Percentiles rank a stretch among this genome's conserved stretches.
phyloP scores from a whole-genome alignment of 2,113 vertebrate species.

The Neolamprologus falcicula region DNA sequence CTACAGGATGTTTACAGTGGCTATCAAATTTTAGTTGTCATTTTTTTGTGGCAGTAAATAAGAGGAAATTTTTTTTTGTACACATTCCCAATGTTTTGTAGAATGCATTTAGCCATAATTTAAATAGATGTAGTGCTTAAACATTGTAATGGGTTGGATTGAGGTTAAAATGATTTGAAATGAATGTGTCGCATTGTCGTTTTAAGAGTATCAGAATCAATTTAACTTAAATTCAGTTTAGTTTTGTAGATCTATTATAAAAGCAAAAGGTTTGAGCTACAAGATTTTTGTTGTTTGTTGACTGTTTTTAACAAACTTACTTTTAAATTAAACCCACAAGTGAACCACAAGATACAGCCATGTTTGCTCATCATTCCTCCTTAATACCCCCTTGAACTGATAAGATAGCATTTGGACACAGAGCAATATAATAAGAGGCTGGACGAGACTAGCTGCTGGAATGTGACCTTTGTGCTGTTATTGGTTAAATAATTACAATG shows the following conservation, averaged over 20 bases:
- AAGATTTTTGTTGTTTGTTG: not conserved
- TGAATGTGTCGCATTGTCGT: accelerated
- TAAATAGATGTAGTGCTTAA: not conserved
- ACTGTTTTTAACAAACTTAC: not conserved
- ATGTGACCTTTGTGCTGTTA: conserved; percentile 45
- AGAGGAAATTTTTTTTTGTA: not conserved
- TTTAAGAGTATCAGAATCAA: not conserved
- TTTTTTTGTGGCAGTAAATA: not conserved
- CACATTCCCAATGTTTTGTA: not conserved
- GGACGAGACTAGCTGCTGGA: conserved; percentile 11
- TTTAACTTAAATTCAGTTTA: not conserved
- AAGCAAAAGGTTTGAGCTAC: not conserved
- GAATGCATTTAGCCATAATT: not conserved
- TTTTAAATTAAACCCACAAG: not conserved
- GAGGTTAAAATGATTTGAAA: not conserved
- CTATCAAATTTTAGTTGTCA: not conserved
- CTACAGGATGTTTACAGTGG: not conserved
- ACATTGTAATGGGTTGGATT: not conserved
- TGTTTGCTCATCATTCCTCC: not conserved
- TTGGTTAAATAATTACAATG: conserved; percentile 31
- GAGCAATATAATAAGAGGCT: not conserved
- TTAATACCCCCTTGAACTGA: not conserved
- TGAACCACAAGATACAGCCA: not conserved
- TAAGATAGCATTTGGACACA: not conserved
- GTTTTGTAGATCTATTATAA: not conserved